Percentiles rank a stretch among this genome's conserved stretches.
These are phyloP conservation scores for Orthosia cruda DNA, from an alignment of 2,888 invertebrate genomes.

Conservation along the genomic window DNA sequence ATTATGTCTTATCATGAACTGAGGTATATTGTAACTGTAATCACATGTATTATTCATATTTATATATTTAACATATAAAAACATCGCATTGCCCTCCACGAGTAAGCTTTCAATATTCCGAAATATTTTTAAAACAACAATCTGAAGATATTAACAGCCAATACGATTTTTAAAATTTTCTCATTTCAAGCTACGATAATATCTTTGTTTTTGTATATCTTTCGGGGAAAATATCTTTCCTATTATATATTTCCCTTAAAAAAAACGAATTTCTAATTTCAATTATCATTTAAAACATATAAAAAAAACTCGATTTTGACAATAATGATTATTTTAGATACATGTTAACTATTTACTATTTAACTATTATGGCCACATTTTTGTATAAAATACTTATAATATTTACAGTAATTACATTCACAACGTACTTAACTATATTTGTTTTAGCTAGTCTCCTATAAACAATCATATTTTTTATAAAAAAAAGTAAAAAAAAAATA, in stretches of 20 bases:
- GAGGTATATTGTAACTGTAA: conserved; percentile 59
- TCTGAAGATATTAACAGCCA: conserved; percentile 61
- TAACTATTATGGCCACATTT: conserved; percentile 83
- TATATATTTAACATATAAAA: conserved; percentile 76
- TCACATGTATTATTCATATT: conserved; percentile 73
- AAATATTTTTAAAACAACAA: conserved; percentile 63
- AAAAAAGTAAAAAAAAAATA: background rate
- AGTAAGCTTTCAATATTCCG: conserved; percentile 61
- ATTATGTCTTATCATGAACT: conserved; percentile 47
- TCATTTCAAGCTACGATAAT: conserved; percentile 67
- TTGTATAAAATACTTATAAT: conserved; percentile 78
- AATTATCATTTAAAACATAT: conserved; percentile 68
- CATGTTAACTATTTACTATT: conserved; percentile 63
- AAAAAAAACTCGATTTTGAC: conserved; percentile 82
- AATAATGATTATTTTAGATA: conserved; percentile 68
- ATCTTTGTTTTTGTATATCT: conserved; percentile 45
- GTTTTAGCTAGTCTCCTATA: conserved; percentile 61
- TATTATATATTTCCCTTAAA: conserved; percentile 30
- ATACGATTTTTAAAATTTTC: conserved; percentile 57
- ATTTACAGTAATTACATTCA: conserved; percentile 74
- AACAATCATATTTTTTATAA: conserved; percentile 17
- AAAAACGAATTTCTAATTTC: conserved; percentile 58
- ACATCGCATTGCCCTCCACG: conserved; percentile 68
- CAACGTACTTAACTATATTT: conserved; percentile 62
- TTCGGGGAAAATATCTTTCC: conserved; percentile 31